Evolutionary conservation across 2,797 vertebrate genomes (phyloP).

Genomic region (Fringilla coelebs): DNA sequence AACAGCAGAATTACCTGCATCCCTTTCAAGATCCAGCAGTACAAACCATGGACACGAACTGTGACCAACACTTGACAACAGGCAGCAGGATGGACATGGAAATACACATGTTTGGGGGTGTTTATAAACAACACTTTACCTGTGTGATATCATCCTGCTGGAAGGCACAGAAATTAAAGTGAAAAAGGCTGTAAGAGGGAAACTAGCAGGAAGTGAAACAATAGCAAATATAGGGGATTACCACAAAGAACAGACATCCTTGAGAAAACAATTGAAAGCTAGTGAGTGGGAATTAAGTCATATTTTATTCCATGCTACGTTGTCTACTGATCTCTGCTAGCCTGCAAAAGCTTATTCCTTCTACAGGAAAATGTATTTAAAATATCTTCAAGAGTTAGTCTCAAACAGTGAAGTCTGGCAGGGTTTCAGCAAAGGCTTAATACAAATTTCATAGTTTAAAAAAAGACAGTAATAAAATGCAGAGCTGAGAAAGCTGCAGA

Average conservation of each 20-base stretch:
- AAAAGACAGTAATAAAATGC: background rate
- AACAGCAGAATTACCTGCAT: background rate
- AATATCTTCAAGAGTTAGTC: background rate
- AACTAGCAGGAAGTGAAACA: constrained; percentile 50
- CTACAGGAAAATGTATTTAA: background rate
- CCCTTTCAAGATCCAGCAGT: background rate
- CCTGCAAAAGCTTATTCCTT: background rate
- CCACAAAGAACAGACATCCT: constrained; percentile 13
- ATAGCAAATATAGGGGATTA: constrained; percentile 49
- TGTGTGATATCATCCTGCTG: constrained; percentile 62
- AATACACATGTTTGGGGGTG: background rate
- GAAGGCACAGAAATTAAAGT: constrained; percentile 66
- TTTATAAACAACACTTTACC: constrained; percentile 51
- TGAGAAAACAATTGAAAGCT: background rate
- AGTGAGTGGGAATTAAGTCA: background rate
- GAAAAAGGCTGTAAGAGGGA: constrained; percentile 59
- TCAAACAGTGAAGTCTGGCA: background rate
- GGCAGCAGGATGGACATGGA: constrained; percentile 2
- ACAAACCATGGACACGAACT: background rate
- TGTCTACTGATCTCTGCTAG: background rate
- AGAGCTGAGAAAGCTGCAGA: background rate
- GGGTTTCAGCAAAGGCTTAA: background rate
- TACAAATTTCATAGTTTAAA: background rate
- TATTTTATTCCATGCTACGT: background rate
- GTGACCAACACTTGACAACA: background rate